Base-by-base conservation (phyloP, 2,113 vertebrate genomes). In the Puma concolor region DNA sequence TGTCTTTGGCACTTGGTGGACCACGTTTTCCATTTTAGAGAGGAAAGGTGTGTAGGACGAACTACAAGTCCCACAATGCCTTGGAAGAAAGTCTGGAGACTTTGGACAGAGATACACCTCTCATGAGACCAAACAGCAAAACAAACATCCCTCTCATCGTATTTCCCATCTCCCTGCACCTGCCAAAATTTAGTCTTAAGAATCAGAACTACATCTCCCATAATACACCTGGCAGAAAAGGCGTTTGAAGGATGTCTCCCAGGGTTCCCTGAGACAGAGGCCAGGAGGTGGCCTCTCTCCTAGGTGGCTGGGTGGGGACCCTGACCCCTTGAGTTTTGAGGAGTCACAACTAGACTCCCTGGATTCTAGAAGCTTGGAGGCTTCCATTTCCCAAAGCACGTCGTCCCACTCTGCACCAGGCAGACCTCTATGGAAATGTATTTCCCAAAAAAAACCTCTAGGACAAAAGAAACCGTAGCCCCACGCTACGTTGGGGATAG, bases 241-340 rank as follows among this genome's bases (percentile, higher is more conserved):
- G 38, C 4, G 10, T 19, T 64, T 50, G 54, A 81, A 84, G 66
- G 91, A 64, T 31, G 36, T 16, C 54, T 90, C 81, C 15, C 72
- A 33, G 11, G 6, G 41, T 57, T 76, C 48, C 69, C 60, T 21
- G 77, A 60, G 64, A 16, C 17, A 64, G 83, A 80, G n/a, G 17
- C 50, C 74, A 15, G 15, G 31, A 85, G 60, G 27, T 74, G 57
- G 21, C 16, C 19, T 23, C 38, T 87, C 48, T 48, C 41, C 84
- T 52, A 27, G 54, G 17, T 50, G 9, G 19, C 48, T 54, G 54
- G 27, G 36, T 41, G 74, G 41, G 36, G 77, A 64, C 38, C 29
- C 83, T 25, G 64, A 80, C 19, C 31, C 17, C 87, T 86, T 67
- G 81, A 71, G 57, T 88, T 93, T 94, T 85, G 87, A 93, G 29